Percentiles rank a stretch among this genome's conserved stretches.
phyloP scores from a whole-genome alignment of 2,888 invertebrate species.

The Siphlonurus alternatus region DNA sequence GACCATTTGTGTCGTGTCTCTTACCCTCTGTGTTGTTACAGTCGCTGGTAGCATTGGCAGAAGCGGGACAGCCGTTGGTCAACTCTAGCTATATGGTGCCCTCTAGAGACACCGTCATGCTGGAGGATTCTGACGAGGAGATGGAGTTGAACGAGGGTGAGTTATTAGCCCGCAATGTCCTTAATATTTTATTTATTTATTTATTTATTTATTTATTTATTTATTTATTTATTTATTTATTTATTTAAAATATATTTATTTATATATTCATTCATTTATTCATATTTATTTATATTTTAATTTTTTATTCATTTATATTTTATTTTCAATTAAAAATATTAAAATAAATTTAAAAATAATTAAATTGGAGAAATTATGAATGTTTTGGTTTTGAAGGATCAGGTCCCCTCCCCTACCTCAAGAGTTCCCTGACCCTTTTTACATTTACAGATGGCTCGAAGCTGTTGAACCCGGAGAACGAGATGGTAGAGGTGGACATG shows the following conservation, averaged over 20 bases:
- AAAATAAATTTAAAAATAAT: too few relatives aligned
- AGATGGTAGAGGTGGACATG: not conserved
- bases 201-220: too few relatives aligned
- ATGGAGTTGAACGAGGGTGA: not conserved
- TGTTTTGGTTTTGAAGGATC: too few relatives aligned
- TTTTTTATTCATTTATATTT: too few relatives aligned
- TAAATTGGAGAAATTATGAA: too few relatives aligned
- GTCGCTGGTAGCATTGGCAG: not conserved
- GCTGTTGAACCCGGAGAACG: not conserved
- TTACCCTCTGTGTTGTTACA: not conserved
- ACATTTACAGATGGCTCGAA: not conserved
- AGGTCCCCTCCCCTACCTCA: not conserved
- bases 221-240: too few relatives aligned
- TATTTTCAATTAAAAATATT: too few relatives aligned
- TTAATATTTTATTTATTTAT: too few relatives aligned
- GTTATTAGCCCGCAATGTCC: too few relatives aligned
- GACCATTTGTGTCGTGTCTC: not conserved
- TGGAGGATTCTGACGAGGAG: conserved; percentile 1
- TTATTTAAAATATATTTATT: too few relatives aligned
- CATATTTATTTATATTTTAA: too few relatives aligned
- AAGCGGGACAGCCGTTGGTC: not conserved
- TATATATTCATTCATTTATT: too few relatives aligned
- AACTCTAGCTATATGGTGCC: not conserved
- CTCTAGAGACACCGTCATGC: not conserved
- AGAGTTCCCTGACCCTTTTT: not conserved